phyloP scores from a whole-genome alignment of 2,113 vertebrate genomes.

The Sinosuthora webbiana region DNA sequence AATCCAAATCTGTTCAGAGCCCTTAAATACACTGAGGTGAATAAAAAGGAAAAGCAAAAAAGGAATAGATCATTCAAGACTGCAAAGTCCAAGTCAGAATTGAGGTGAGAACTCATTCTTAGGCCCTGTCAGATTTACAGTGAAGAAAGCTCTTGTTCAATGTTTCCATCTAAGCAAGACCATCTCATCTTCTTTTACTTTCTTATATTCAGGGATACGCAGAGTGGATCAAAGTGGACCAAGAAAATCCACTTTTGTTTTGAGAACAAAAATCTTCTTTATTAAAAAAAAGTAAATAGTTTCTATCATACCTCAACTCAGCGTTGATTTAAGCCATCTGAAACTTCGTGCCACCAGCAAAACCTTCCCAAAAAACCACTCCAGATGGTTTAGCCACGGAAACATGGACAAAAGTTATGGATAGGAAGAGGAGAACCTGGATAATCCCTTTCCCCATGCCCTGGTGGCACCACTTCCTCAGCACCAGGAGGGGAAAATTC shows the following conservation, averaged over 20 bases:
- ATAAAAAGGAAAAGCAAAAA: not conserved
- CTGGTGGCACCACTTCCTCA: not conserved
- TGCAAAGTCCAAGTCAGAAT: not conserved
- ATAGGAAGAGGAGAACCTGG: not conserved
- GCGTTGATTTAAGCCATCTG: not conserved
- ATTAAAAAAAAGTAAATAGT: not conserved
- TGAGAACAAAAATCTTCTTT: not conserved
- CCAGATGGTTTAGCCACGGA: not conserved
- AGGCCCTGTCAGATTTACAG: not conserved
- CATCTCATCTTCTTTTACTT: not conserved
- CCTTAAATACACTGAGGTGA: not conserved
- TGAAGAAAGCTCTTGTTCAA: not conserved
- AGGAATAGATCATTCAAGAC: not conserved
- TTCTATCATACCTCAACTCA: not conserved
- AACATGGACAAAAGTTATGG: not conserved
- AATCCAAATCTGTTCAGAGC: not conserved
- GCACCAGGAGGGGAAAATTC: not conserved
- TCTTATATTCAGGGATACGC: not conserved
- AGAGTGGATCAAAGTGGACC: not conserved
- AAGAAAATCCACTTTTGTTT: not conserved
- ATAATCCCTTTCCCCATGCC: rapidly evolving
- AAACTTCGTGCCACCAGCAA: not conserved
- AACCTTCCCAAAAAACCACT: not conserved
- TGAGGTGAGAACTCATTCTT: not conserved
- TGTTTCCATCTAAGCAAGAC: not conserved